Conservation (phyloP, 2,113 vertebrate genomes). For the Sinocyclocheilus rhinocerous region DNA sequence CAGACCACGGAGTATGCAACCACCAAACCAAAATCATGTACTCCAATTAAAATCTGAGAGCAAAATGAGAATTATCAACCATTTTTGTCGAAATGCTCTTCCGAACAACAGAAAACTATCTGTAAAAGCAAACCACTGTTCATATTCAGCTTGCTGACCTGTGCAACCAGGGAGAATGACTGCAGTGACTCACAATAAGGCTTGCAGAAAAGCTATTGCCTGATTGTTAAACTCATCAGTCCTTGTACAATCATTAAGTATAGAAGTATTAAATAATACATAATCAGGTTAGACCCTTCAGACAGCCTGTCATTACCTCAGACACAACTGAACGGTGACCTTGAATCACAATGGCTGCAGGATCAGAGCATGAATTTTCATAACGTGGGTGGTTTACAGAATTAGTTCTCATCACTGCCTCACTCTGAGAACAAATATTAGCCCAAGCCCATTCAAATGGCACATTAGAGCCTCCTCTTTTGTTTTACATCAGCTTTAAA, state of each 20-base stretch:
- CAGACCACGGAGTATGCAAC: neutral
- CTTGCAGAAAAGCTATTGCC: neutral
- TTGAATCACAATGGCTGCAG: constrained; percentile 13
- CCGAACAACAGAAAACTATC: neutral
- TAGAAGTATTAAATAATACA: constrained; percentile 3
- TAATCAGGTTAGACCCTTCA: constrained; percentile 18
- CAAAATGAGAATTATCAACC: neutral
- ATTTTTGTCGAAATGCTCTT: neutral
- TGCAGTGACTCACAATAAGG: neutral
- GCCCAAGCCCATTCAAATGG: neutral
- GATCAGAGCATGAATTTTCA: constrained; percentile 11
- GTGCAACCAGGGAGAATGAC: neutral
- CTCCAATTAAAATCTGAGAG: neutral
- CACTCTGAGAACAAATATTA: neutral
- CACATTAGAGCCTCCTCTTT: constrained; percentile 1
- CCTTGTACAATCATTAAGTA: neutral
- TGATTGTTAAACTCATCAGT: neutral
- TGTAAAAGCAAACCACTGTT: neutral
- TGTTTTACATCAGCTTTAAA: neutral
- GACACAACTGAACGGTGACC: constrained; percentile 13
- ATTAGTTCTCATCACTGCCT: constrained; percentile 14
- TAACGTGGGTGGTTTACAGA: constrained; percentile 12
- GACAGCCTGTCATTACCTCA: neutral
- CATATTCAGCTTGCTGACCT: neutral
- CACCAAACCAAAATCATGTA: neutral